A percentile compares a stretch with the other conserved stretches of the same genome.
Evolutionary conservation across 2,888 invertebrate species (phyloP).

Genomic region (Xanthorhoe designata): DNA sequence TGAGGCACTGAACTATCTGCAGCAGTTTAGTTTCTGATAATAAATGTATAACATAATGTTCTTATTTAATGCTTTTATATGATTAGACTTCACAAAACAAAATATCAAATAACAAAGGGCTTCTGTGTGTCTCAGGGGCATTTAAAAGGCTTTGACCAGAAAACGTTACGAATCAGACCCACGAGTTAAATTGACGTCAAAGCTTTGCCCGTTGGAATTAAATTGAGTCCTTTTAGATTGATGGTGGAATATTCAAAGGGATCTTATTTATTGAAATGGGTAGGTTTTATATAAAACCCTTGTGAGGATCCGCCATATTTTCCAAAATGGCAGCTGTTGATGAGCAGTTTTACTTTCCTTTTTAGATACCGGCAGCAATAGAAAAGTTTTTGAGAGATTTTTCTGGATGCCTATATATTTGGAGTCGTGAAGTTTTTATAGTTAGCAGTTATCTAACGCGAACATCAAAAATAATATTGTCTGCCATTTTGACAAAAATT

Average conservation of each 20-base stretch:
- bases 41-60: too few relatives aligned
- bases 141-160: not conserved
- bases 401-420: not conserved
- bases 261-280: constrained; percentile 1
- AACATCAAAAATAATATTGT: too few relatives aligned
- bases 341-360: not conserved
- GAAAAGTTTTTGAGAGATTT: not conserved
- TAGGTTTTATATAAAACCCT: not conserved
- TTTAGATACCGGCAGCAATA: too few relatives aligned
- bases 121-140: not conserved
- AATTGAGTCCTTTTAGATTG: constrained; percentile 1
- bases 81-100: too few relatives aligned
- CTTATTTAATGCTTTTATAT: too few relatives aligned
- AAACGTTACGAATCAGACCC: not conserved
- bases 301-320: not conserved
- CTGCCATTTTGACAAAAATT: too few relatives aligned
- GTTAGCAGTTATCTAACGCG: too few relatives aligned
- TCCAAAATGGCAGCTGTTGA: not conserved
- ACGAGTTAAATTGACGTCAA: not conserved
- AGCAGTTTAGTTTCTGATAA: too few relatives aligned
- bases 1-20: too few relatives aligned
- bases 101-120: too few relatives aligned
- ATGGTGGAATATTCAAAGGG: not conserved
- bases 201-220: not conserved
- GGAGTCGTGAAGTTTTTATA: too few relatives aligned